phyloP scores from a whole-genome alignment of 2,113 vertebrate species.

The Regulus satrapa region DNA sequence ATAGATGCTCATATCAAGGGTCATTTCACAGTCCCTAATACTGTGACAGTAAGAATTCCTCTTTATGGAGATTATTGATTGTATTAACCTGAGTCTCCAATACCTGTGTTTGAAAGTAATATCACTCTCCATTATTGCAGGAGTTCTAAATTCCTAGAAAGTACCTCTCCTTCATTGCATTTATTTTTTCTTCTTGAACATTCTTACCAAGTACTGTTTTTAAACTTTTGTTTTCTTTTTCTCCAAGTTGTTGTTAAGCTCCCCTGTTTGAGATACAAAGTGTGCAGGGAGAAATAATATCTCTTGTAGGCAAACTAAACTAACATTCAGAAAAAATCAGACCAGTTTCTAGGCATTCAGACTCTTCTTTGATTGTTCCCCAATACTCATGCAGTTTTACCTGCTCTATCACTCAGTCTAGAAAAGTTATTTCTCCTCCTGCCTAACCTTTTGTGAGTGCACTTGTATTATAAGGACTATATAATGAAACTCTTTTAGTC shows the following conservation, averaged over 20 bases:
- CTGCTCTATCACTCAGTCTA: neutral
- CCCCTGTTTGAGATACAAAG: neutral
- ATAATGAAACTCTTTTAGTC: neutral
- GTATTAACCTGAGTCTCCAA: neutral
- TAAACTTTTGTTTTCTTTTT: neutral
- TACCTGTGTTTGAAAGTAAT: neutral
- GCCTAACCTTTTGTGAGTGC: neutral
- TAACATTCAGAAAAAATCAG: neutral
- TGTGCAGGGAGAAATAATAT: neutral
- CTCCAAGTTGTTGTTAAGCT: neutral
- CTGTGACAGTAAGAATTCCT: neutral
- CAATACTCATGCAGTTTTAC: neutral
- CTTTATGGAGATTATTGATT: neutral
- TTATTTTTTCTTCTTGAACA: neutral
- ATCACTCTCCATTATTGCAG: neutral
- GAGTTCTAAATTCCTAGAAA: neutral
- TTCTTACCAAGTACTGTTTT: neutral
- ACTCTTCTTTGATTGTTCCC: neutral
- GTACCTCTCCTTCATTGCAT: neutral
- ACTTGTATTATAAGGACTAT: neutral
- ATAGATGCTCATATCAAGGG: neutral
- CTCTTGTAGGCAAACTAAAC: neutral
- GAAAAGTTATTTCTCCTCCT: neutral
- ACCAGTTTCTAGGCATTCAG: neutral
- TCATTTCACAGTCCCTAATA: neutral